phyloP scores from a whole-genome alignment of 2,797 vertebrate genomes.

The Euthynnus affinis region DNA sequence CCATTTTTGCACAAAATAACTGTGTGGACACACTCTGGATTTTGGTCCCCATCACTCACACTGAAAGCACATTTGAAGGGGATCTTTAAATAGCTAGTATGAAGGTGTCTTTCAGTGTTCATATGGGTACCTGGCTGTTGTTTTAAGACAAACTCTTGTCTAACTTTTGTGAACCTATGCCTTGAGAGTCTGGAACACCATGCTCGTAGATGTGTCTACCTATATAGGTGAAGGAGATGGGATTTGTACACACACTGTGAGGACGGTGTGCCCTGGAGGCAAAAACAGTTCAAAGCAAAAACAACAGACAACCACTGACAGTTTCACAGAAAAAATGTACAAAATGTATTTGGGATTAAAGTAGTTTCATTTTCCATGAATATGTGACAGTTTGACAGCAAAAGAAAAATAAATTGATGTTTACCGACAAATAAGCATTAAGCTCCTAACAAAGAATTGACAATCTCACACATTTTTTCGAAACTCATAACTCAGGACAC shows the following conservation, averaged over 20 bases:
- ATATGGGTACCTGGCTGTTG: too few species aligned
- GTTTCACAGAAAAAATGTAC: slow-evolving; percentile 8
- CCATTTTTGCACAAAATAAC: too few species aligned
- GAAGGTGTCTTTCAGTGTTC: too few species aligned
- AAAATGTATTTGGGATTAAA: slow-evolving; percentile 43
- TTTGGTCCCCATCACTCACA: too few species aligned
- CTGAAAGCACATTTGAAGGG: too few species aligned
- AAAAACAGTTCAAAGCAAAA: not conserved
- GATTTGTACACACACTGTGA: not conserved
- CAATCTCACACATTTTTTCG: not conserved
- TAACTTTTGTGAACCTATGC: too few species aligned
- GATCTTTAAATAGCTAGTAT: too few species aligned
- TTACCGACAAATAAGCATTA: not conserved
- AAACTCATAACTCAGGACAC: not conserved
- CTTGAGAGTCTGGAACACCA: too few species aligned
- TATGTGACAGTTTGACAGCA: not conserved
- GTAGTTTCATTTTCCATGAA: not conserved
- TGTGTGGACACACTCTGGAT: too few species aligned
- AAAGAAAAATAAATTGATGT: not conserved
- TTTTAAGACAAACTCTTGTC: too few species aligned
- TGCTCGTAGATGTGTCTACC: not conserved
- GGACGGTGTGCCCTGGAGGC: not conserved
- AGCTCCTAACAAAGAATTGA: not conserved
- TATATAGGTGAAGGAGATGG: not conserved
- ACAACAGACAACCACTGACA: not conserved